A percentile compares a stretch with the other conserved stretches of the same genome.
phyloP scores from a whole-genome alignment of 2,888 invertebrate species.

The Bombylius major region DNA sequence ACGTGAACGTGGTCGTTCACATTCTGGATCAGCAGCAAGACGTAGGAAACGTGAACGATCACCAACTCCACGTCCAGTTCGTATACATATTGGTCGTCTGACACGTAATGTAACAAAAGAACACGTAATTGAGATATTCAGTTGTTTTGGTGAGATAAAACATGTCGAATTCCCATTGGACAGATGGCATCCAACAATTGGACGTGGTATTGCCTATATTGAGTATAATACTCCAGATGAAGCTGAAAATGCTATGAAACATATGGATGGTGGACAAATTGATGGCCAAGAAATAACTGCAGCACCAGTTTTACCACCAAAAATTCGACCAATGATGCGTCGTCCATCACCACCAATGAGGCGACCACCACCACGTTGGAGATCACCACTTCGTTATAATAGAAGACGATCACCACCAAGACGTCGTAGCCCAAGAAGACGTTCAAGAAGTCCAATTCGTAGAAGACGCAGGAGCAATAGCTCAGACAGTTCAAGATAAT shows the following conservation, averaged over 20 bases:
- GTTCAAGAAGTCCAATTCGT: slow-evolving; percentile 34
- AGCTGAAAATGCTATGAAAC: slow-evolving; percentile 97
- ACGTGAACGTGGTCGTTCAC: slow-evolving; percentile 24
- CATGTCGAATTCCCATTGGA: slow-evolving; percentile 82
- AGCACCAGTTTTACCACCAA: slow-evolving; percentile 78
- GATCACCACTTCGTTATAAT: slow-evolving; percentile 31
- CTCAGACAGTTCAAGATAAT: slow-evolving; percentile 30
- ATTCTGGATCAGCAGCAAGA: slow-evolving; percentile 47
- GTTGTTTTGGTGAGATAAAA: slow-evolving; percentile 77
- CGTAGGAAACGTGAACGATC: slow-evolving; percentile 66
- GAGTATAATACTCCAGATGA: slow-evolving; percentile 90
- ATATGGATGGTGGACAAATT: slow-evolving; percentile 98
- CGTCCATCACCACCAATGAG: slow-evolving; percentile 32
- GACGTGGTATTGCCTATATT: slow-evolving; percentile 90
- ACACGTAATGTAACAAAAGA: slow-evolving; percentile 88
- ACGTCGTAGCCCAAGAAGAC: slow-evolving; percentile 31
- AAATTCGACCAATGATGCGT: slow-evolving; percentile 33
- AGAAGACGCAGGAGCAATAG: slow-evolving; percentile 35
- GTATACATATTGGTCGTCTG: slow-evolving; percentile 86
- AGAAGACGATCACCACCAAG: slow-evolving; percentile 29
- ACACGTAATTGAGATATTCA: slow-evolving; percentile 82
- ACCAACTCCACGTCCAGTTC: slow-evolving; percentile 79
- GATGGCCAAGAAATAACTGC: slow-evolving; percentile 93
- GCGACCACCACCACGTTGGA: slow-evolving; percentile 32
- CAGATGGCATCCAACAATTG: slow-evolving; percentile 73